Evolutionary conservation across 2,797 vertebrate species (phyloP).

Genomic region (Pyrrhura leucotis): DNA sequence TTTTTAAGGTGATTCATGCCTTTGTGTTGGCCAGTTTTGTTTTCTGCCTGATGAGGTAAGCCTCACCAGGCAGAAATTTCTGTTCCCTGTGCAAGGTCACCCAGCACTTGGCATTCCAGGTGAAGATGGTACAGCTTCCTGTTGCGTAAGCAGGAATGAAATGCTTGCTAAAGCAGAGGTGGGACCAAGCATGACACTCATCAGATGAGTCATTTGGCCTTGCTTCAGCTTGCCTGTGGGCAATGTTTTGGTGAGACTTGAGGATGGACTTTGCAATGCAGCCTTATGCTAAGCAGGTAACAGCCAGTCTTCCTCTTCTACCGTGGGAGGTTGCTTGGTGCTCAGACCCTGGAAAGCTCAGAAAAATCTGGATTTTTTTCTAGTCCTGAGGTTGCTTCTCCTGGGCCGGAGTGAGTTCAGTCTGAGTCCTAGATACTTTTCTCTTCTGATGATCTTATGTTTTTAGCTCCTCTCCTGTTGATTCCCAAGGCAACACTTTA

Average conservation of each 20-base stretch:
- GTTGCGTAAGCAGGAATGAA: neutral
- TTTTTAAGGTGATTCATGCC: neutral
- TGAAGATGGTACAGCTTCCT: neutral
- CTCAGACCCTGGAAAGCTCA: neutral
- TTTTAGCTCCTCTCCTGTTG: neutral
- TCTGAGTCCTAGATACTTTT: neutral
- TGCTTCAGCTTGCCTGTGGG: neutral
- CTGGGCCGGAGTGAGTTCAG: neutral
- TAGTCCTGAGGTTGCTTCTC: neutral
- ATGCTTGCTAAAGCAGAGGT: neutral
- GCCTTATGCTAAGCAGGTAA: neutral
- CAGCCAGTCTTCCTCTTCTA: neutral
- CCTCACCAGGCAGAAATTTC: too few species aligned
- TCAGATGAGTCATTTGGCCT: neutral
- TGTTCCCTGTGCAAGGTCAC: neutral
- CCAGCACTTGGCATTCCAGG: neutral
- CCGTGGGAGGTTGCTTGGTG: neutral
- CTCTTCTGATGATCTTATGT: neutral
- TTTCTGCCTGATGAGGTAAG: neutral
- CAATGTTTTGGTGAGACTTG: neutral
- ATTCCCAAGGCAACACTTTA: neutral
- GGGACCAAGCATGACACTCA: neutral
- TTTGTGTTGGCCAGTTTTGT: neutral
- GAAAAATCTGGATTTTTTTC: neutral
- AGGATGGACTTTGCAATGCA: neutral